phyloP scores from a whole-genome alignment of 2,797 vertebrate genomes.

The Oceanodroma leucorhoa region DNA sequence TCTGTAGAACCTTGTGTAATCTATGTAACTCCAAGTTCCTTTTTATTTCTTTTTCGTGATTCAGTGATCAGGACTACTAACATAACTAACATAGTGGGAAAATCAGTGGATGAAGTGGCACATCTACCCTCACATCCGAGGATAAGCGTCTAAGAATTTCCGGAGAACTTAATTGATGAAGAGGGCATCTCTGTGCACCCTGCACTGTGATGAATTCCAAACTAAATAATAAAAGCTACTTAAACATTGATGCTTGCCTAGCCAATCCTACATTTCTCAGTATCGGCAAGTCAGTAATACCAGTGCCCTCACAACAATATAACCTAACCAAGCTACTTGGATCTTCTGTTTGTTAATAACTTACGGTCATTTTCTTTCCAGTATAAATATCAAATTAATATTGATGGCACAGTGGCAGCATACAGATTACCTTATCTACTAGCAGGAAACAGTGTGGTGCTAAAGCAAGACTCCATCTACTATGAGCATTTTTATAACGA shows the following conservation, averaged over 20 bases:
- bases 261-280: slow-evolving; percentile 17
- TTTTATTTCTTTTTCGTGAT: slow-evolving; percentile 54
- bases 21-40: slow-evolving; percentile 8
- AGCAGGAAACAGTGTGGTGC: slow-evolving; percentile 90
- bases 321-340: background rate
- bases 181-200: slow-evolving; percentile 22
- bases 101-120: slow-evolving; percentile 40
- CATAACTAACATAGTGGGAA: slow-evolving; percentile 62
- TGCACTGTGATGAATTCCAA: slow-evolving; percentile 49
- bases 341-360: background rate
- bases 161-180: slow-evolving; percentile 13
- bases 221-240: slow-evolving; percentile 45
- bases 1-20: slow-evolving; percentile 14
- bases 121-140: background rate
- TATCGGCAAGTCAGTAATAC: slow-evolving; percentile 17
- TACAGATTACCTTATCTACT: slow-evolving; percentile 94
- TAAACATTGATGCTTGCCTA: slow-evolving; percentile 37
- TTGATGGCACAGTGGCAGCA: slow-evolving; percentile 95
- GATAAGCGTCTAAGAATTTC: slow-evolving; percentile 17
- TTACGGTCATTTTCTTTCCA: slow-evolving; percentile 63
- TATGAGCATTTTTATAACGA: slow-evolving; percentile 96
- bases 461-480: slow-evolving; percentile 97
- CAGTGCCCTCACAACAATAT: background rate
- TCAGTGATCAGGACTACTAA: slow-evolving; percentile 60
- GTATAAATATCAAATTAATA: slow-evolving; percentile 97